Evolutionary conservation across 2,797 vertebrate species (phyloP), one percentile per base, ranked within the genome.

Genomic region (Peromyscus melanophrys): DNA sequence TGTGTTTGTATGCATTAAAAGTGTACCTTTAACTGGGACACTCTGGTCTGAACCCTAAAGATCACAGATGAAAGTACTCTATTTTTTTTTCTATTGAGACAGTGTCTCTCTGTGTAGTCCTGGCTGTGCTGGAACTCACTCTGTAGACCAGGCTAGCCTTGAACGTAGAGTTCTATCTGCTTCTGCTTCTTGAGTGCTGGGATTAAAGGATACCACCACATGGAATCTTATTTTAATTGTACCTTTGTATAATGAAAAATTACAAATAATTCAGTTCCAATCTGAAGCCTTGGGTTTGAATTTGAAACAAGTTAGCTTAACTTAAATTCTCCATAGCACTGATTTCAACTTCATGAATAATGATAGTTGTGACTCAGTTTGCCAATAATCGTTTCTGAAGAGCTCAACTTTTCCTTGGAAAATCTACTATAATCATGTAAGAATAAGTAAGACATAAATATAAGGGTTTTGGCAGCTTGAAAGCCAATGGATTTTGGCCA

Each of bases 301-400:
- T 96, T 59, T 96, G 34, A 92, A 96, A 59, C 31, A 94, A 80
- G 37, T 82, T 6, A 95, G 6, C 23, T 40, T 90, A 83, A 46
- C 2, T 34, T 59, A 73, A 94, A 80, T 88, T 92, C 49, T 90
- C 21, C 61, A 34, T 31, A 23, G 61, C 80, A 61, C 0, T 92
- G 34, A 96, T 92, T 93, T 96, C 10, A 82, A 23, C 57, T 96
- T 93, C 34, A 82, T 59, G 29, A 63, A 31, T 91, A 55, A 76
- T 69, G 19, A 67, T 57, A 93, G 23, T 52, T 87, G 3, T 96
- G n/a, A 92, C 78, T 93, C 71, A 82, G 40, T 76, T 71, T 21
- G 46, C 92, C 31, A 90, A 6, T 97, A 81, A 92, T 61, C 25
- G 61, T 92, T 95, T 93, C 69, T 61, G 37, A 78, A 95, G 21